These are phyloP conservation scores for Odontamblyopus lacepedii DNA, from an alignment of 2,797 vertebrate species.

Conservation along the genomic window DNA sequence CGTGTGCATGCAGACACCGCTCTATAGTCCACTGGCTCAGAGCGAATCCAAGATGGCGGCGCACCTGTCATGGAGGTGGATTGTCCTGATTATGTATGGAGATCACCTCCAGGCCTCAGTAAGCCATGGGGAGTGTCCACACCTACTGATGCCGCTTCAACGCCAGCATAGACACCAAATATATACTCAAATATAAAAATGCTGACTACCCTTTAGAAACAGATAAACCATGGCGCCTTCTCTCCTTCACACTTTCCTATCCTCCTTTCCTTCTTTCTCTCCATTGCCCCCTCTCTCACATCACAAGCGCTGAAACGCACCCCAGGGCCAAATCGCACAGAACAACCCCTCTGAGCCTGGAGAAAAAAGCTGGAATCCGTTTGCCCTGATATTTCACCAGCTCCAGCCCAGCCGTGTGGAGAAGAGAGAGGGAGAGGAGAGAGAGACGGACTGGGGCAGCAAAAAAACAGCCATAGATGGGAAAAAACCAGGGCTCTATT, in stretches of 20 bases:
- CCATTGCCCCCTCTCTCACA: constrained; percentile 72
- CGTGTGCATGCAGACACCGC: constrained; percentile 21
- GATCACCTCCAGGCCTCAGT: constrained; percentile 65
- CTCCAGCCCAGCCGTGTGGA: constrained; percentile 80
- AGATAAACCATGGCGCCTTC: constrained; percentile 55
- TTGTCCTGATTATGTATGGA: constrained; percentile 63
- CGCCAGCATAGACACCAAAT: constrained; percentile 38
- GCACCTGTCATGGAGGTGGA: constrained; percentile 72
- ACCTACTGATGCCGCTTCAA: constrained; percentile 61
- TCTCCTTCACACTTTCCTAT: constrained; percentile 34
- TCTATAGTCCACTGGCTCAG: constrained; percentile 44
- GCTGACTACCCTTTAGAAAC: constrained; percentile 58
- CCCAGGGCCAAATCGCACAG: constrained; percentile 85
- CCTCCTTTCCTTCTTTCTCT: constrained; percentile 38
- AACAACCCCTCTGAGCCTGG: constrained; percentile 82
- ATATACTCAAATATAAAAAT: constrained; percentile 38
- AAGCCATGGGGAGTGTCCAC: constrained; percentile 41
- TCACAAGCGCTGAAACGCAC: constrained; percentile 82
- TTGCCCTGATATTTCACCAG: constrained; percentile 84
- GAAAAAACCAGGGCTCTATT: constrained; percentile 72
- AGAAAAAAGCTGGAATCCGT: constrained; percentile 83
- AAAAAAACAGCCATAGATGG: constrained; percentile 70
- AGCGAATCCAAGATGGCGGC: constrained; percentile 69
- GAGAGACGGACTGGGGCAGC: constrained; percentile 64
- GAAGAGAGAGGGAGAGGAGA: constrained; percentile 49